phyloP scores from a whole-genome alignment of 2,113 vertebrate species.

The Toxotes chatareus region DNA sequence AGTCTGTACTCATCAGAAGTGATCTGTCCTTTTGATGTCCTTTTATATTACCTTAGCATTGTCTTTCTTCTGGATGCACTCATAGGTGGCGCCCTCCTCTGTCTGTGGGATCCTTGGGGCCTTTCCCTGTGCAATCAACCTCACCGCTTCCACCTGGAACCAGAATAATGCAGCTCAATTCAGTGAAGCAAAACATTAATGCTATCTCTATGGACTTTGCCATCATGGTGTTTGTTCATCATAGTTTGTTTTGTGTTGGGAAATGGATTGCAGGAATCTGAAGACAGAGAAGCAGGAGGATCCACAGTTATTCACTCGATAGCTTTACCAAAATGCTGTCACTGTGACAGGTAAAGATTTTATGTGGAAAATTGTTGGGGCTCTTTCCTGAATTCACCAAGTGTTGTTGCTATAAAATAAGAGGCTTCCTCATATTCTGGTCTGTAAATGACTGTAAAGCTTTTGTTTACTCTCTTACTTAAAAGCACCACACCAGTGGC shows the following conservation, averaged over 20 bases:
- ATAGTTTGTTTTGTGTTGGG: not conserved
- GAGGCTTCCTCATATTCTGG: not conserved
- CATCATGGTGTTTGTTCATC: slow-evolving; percentile 1
- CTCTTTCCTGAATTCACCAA: not conserved
- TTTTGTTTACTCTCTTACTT: no score
- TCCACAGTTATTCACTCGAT: no score
- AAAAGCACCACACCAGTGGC: not conserved
- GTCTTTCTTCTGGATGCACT: slow-evolving; percentile 92
- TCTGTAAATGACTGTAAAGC: no score
- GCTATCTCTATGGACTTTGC: slow-evolving; percentile 17
- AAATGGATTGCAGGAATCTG: not conserved
- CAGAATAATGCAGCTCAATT: slow-evolving; percentile 5
- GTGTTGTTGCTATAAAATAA: not conserved
- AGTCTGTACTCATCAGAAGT: not conserved
- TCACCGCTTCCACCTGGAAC: slow-evolving; percentile 88
- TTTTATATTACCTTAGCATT: slow-evolving; percentile 82
- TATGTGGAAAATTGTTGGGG: not conserved
- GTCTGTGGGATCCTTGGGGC: slow-evolving; percentile 86
- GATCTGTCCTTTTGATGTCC: not conserved
- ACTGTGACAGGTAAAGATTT: not conserved
- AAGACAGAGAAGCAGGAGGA: no score
- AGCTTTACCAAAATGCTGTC: no score
- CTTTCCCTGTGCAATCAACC: slow-evolving; percentile 84
- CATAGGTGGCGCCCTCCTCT: slow-evolving; percentile 88
- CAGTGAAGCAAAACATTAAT: not conserved